phyloP scores from a whole-genome alignment of 2,888 invertebrate species.

The Dicycla oo region DNA sequence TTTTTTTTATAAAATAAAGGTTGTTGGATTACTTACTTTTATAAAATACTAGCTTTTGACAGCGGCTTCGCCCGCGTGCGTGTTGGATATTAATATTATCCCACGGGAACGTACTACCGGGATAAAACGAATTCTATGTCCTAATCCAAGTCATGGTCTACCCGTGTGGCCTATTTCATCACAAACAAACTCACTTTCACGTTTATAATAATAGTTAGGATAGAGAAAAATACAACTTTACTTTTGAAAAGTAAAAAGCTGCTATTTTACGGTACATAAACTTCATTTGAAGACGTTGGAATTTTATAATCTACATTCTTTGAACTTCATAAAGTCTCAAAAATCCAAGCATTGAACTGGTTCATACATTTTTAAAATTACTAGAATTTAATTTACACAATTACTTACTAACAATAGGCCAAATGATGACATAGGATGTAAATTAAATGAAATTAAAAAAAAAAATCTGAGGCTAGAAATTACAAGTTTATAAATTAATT shows the following conservation, averaged over 20 bases:
- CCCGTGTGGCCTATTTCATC: too few relatives aligned
- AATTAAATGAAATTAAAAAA: too few relatives aligned
- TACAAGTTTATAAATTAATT: constrained; percentile 60
- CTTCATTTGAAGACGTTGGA: constrained; percentile 3
- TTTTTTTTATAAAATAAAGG: not conserved
- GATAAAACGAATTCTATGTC: too few relatives aligned
- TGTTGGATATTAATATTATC: too few relatives aligned
- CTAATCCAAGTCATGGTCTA: too few relatives aligned
- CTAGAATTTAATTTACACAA: not conserved
- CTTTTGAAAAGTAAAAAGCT: not conserved
- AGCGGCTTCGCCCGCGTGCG: too few relatives aligned
- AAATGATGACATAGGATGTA: too few relatives aligned
- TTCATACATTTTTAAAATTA: not conserved
- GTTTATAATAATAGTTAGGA: too few relatives aligned
- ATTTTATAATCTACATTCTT: constrained; percentile 11
- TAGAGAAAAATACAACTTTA: not conserved
- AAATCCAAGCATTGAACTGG: not conserved
- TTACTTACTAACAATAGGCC: not conserved
- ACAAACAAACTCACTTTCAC: too few relatives aligned
- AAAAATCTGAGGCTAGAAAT: constrained; percentile 25
- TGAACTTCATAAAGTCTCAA: constrained; percentile 4
- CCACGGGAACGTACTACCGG: too few relatives aligned
- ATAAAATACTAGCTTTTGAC: too few relatives aligned
- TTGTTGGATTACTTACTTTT: not conserved
- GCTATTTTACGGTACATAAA: constrained; percentile 4